Evolutionary conservation across 2,113 vertebrate species (phyloP).

Genomic region (Lanius collurio): DNA sequence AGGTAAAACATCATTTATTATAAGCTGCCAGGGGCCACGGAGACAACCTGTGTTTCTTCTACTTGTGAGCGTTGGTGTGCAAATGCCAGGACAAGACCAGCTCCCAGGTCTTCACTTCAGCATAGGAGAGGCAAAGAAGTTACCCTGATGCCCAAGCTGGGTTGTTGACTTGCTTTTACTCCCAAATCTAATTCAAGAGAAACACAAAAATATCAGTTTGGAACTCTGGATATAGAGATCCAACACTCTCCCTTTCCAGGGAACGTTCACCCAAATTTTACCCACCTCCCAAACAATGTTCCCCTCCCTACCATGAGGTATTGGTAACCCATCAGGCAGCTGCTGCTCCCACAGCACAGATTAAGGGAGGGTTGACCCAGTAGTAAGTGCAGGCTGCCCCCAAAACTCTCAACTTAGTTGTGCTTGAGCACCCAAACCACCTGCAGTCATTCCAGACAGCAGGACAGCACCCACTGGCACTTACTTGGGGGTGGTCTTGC

Average conservation of each 20-base stretch:
- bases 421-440: not conserved
- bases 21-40: not conserved
- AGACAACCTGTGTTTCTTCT: not conserved
- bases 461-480: not conserved
- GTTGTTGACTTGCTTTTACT: conserved; percentile 89
- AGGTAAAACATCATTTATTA: not conserved
- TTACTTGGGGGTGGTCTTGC: conserved; percentile 89
- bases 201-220: not conserved
- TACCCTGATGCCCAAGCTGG: conserved; percentile 80
- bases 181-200: conserved; percentile 82
- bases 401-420: not conserved
- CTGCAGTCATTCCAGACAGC: not conserved
- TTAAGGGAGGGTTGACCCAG: rapidly evolving
- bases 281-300: not conserved
- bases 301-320: rapidly evolving
- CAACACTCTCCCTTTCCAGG: not conserved
- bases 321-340: rapidly evolving
- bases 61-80: not conserved
- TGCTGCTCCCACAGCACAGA: not conserved
- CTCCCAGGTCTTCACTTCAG: conserved; percentile 76
- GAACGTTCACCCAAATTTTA: too few relatives aligned
- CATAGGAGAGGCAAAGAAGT: conserved; percentile 91
- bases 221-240: not conserved
- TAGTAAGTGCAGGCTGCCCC: not conserved
- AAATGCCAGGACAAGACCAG: not conserved